A percentile compares a stretch with the other conserved stretches of the same genome.
Conservation (phyloP, 2,113 vertebrate genomes). For the Salvelinus sp. region DNA sequence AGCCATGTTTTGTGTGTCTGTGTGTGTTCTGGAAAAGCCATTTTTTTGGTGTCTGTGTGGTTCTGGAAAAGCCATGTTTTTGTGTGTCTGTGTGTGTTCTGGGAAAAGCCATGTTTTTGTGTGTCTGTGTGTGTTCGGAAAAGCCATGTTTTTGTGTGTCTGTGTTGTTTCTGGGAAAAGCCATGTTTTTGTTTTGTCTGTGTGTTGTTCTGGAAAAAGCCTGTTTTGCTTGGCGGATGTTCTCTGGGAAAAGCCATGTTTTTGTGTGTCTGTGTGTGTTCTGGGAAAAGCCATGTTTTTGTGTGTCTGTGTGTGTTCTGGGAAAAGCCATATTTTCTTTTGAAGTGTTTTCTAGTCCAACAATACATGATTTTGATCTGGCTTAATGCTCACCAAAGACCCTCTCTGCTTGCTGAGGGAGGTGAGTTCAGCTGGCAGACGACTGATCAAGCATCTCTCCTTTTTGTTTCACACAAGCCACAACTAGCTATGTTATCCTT, state of each 20-base stretch:
- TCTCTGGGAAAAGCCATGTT: too few relatives aligned
- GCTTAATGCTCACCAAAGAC: background rate
- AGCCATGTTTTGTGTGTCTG: slow-evolving; percentile 17
- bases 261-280: too few relatives aligned
- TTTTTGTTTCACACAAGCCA: slow-evolving; percentile 9
- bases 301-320: slow-evolving; percentile 39
- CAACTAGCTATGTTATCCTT: background rate
- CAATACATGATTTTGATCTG: slow-evolving; percentile 21
- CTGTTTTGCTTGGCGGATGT: too few relatives aligned
- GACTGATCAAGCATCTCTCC: slow-evolving; percentile 10
- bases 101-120: background rate
- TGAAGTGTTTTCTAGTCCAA: slow-evolving; percentile 11
- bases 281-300: too few relatives aligned
- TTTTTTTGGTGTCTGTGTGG: slow-evolving; percentile 36
- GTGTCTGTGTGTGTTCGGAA: slow-evolving; percentile 43
- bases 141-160: background rate
- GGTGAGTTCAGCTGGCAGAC: slow-evolving; percentile 27
- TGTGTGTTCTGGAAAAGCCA: slow-evolving; percentile 28
- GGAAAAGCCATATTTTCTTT: slow-evolving; percentile 17
- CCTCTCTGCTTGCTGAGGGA: background rate
- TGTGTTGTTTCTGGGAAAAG: slow-evolving; percentile 42
- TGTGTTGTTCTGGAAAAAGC: too few relatives aligned
- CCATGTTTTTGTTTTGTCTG: background rate
- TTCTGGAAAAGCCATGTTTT: slow-evolving; percentile 6
- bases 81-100: slow-evolving; percentile 39